A percentile compares a stretch with the other conserved stretches of the same genome.
These are phyloP conservation scores for Apodemia hepburni DNA, from an alignment of 2,888 invertebrate genomes.

Conservation along the genomic window DNA sequence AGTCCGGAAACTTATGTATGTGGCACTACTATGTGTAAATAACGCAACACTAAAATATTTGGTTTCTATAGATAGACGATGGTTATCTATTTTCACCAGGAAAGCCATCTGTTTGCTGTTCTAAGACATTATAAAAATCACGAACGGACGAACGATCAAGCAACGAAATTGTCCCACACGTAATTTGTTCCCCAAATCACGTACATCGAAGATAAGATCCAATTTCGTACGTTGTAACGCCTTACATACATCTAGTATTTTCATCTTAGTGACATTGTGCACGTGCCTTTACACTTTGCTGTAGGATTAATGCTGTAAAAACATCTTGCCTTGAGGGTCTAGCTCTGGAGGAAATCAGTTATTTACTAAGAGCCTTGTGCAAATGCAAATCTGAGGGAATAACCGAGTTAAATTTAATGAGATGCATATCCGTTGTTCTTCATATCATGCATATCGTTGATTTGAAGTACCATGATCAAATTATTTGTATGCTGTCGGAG, in stretches of 20 bases:
- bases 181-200: not conserved
- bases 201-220: conserved; percentile 1
- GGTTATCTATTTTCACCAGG: too few species aligned
- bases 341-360: not conserved
- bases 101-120: too few species aligned
- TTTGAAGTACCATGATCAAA: too few species aligned
- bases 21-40: too few species aligned
- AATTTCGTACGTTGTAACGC: conserved; percentile 6
- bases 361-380: not conserved
- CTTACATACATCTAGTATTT: conserved; percentile 1
- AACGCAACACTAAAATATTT: too few species aligned
- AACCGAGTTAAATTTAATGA: not conserved
- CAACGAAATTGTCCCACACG: not conserved
- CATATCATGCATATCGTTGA: too few species aligned
- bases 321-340: not conserved
- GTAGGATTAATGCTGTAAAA: conserved; percentile 5
- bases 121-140: too few species aligned
- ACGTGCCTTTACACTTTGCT: not conserved
- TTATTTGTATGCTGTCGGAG: too few species aligned
- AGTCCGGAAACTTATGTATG: too few species aligned
- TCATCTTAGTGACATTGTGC: not conserved
- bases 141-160: not conserved
- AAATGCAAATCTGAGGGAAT: not conserved
- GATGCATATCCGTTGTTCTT: not conserved
- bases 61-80: too few species aligned